Base-by-base conservation (phyloP, 2,113 vertebrate species). In the Campylomormyrus tamandua region DNA sequence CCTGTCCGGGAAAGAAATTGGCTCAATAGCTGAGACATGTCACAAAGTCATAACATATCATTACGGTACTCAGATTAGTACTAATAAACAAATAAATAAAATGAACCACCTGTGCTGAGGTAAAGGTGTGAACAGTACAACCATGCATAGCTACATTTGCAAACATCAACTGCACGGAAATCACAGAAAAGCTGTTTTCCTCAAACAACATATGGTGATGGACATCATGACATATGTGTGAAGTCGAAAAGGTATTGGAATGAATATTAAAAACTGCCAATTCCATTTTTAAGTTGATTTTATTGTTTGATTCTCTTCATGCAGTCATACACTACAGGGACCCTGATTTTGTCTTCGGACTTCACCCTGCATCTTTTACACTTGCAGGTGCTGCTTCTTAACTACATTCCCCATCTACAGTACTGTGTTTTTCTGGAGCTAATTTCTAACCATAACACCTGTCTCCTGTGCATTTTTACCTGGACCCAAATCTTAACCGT, bases 121-220 rank as follows among this genome's bases (percentile, higher is more conserved):
- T 80, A 42, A 80, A 80, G 35, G 74, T 80, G 74, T 80, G 74
- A 80, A 80, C 4, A 15, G 31, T 80, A 80, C 35, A 80, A 80
- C 5, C 74, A 80, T 80, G 74, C 35, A 80, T 5, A 42, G 74
- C 13, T 19, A 80, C 31, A 80, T 80, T 80, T 80, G 15, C 74
- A 77, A 77, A 77, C 70, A 80, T 42, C 13, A 42, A 42, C 5
- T 0, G 1, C 31, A 80, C 39, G 74, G 35, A 80, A 80, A 80
- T 80, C 31, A 80, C 74, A 80, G 70, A 39, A 39, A 77, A 6
- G 70, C 35, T 39, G 70, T 39, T 77, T 80, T 80, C 35, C 35
- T 80, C 74, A 80, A 80, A 80, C 74, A 80, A 80, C 74, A 80
- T 80, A 80, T 80, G 74, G 74, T 80, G 74, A 80, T 80, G 74